Evolutionary conservation across 2,888 invertebrate species (phyloP).

Genomic region (Cephus rjabovi): DNA sequence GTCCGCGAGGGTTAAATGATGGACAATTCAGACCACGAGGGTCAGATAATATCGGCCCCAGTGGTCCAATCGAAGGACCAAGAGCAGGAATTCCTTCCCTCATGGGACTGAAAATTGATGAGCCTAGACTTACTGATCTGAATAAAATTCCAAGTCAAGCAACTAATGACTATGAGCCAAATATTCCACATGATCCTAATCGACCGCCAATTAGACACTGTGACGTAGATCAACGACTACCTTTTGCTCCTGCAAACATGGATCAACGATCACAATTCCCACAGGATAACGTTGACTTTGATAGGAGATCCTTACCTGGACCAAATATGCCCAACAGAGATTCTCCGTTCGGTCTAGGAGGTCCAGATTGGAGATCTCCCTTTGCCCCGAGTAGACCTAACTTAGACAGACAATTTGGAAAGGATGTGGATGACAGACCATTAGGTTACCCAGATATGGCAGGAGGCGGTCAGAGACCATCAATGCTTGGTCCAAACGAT

Average conservation of each 20-base stretch:
- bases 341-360: not conserved
- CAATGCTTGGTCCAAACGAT: constrained; percentile 8
- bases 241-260: constrained; percentile 22
- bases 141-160: constrained; percentile 1
- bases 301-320: not conserved
- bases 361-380: constrained; percentile 24
- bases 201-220: not conserved
- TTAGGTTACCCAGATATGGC: constrained; percentile 1
- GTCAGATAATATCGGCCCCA: constrained; percentile 13
- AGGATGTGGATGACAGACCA: constrained; percentile 11
- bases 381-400: constrained; percentile 7
- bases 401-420: not conserved
- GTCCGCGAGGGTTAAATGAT: constrained; percentile 24
- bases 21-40: constrained; percentile 21
- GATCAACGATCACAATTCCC: constrained; percentile 22
- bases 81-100: constrained; percentile 39
- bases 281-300: not conserved
- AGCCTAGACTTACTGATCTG: constrained; percentile 10
- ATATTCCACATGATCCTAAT: constrained; percentile 2
- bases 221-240: not conserved
- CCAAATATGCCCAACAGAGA: not conserved
- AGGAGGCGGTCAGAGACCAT: constrained; percentile 2
- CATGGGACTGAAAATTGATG: constrained; percentile 38
- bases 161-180: not conserved
- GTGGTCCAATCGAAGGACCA: constrained; percentile 19